Evolutionary conservation across 2,797 vertebrate genomes (phyloP), one percentile per base, ranked within the genome.

Genomic region (Pogoniulus pusillus): DNA sequence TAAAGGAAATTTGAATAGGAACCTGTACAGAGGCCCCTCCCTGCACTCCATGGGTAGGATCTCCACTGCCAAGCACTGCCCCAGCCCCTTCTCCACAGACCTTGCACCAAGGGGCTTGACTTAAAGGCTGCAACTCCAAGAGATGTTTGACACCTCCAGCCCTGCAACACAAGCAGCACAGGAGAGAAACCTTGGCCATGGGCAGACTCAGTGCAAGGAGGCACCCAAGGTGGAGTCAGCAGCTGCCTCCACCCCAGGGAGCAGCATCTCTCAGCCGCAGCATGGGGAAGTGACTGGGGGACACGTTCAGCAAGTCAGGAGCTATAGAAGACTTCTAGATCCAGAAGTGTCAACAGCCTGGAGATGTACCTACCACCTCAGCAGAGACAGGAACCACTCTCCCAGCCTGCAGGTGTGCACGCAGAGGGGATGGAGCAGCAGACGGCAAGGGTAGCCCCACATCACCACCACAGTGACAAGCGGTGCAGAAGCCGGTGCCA

Each of bases 231-330:
- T 27, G 8, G 13, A 45, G 66, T 22, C 85, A 37, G 57, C 0
- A 0, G 75, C 63, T 18, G 16, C 34, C 79, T 13, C 58, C 51
- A 5, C 0, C 10, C 51, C 16, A 1, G 29, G 32, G 37, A 74
- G 17, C 55, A 14, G 32, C 60, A 34, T 4, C 29, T 4, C 14
- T 2, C n/a, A 3, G 1, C 1, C 1, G 45, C 30, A 26, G 35
- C 51, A 9, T 0, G 0, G 0, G 65, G 32, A 20, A 54, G 57
- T 1, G 1, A 5, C 7, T 0, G 0, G 13, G 23, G 85, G 68
- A 49, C 4, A 29, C 68, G 60, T 7, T 5, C 0, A 9, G 43
- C 39, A 18, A 22, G 34, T 3, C 22, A 14, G 29, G 57, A 81
- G 59, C 65, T 10, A 58, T 3, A 1, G 0, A 8, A 5, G 45